Conservation (phyloP, 2,888 invertebrate species). For the Epirrita christyi region DNA sequence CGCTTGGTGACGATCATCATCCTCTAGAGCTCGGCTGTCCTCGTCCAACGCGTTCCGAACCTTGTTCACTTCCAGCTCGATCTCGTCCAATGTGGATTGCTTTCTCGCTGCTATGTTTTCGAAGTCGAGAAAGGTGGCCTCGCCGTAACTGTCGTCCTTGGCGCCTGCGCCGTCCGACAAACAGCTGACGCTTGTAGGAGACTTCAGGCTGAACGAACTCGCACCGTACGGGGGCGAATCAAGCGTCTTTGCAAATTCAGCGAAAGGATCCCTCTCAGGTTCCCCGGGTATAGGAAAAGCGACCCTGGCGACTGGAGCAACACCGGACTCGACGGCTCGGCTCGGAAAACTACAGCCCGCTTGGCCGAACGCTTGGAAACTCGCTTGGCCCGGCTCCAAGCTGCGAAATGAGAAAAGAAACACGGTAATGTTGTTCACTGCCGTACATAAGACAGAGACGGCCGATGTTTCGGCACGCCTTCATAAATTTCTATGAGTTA, state of each 20-base stretch:
- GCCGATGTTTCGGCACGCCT: conserved; percentile 68
- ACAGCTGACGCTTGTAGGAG: conserved; percentile 56
- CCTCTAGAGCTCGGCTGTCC: conserved; percentile 78
- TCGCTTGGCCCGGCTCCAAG: conserved; percentile 85
- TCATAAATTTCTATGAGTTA: conserved; percentile 79
- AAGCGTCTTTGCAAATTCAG: conserved; percentile 57
- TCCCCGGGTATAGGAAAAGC: conserved; percentile 58
- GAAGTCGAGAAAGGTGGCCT: conserved; percentile 78
- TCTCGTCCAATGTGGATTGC: conserved; percentile 77
- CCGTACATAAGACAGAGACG: conserved; percentile 78
- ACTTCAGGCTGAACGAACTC: conserved; percentile 57
- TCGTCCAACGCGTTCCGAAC: conserved; percentile 79
- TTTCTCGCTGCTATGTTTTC: conserved; percentile 69
- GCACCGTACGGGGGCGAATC: conserved; percentile 65
- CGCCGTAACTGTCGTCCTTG: conserved; percentile 75
- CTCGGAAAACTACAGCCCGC: conserved; percentile 83
- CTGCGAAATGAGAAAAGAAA: conserved; percentile 85
- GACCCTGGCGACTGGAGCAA: conserved; percentile 64
- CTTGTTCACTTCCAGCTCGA: conserved; percentile 80
- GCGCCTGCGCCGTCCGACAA: conserved; percentile 55
- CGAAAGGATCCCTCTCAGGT: conserved; percentile 69
- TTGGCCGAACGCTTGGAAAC: conserved; percentile 80
- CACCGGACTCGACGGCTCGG: conserved; percentile 77
- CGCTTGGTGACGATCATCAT: conserved; percentile 73
- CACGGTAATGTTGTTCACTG: conserved; percentile 73